Conservation (phyloP, 1,140 invertebrate genomes). For the Palaemon carinicauda region DNA sequence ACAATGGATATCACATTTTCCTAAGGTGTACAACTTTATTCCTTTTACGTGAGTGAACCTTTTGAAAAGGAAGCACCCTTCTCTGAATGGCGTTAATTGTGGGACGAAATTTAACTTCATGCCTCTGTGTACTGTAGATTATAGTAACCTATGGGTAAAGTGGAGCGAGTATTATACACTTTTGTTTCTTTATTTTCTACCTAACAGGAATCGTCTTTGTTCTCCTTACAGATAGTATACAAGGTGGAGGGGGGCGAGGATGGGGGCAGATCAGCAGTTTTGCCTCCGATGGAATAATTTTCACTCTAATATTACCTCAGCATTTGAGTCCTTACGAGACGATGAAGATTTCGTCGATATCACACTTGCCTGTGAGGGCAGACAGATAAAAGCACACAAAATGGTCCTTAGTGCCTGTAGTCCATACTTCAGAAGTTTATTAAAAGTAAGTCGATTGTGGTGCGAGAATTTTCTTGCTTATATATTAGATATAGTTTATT, state of each 20-base stretch:
- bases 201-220: neutral
- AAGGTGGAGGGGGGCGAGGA: slow-evolving; percentile 60
- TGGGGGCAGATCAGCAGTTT: slow-evolving; percentile 67
- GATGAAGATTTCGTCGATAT: slow-evolving; percentile 67
- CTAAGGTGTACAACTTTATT: too few species aligned
- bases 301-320: slow-evolving; percentile 65
- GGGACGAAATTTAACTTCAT: too few species aligned
- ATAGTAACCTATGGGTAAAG: too few species aligned
- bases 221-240: slow-evolving; percentile 54
- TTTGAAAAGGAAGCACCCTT: too few species aligned
- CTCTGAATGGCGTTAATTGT: too few species aligned
- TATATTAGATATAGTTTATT: too few species aligned
- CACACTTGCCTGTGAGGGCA: slow-evolving; percentile 65
- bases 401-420: slow-evolving; percentile 68
- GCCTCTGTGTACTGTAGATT: too few species aligned
- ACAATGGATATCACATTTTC: too few species aligned
- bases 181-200: neutral
- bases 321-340: slow-evolving; percentile 63
- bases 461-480: too few species aligned
- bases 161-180: neutral
- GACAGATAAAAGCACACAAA: slow-evolving; percentile 65
- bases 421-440: slow-evolving; percentile 74
- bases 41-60: too few species aligned
- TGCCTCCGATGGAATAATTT: slow-evolving; percentile 73
- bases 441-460: slow-evolving; percentile 68